Conservation (phyloP, 37 sponge, comb jelly and placozoan genomes). For the Halisarca cf. caerulea region DNA sequence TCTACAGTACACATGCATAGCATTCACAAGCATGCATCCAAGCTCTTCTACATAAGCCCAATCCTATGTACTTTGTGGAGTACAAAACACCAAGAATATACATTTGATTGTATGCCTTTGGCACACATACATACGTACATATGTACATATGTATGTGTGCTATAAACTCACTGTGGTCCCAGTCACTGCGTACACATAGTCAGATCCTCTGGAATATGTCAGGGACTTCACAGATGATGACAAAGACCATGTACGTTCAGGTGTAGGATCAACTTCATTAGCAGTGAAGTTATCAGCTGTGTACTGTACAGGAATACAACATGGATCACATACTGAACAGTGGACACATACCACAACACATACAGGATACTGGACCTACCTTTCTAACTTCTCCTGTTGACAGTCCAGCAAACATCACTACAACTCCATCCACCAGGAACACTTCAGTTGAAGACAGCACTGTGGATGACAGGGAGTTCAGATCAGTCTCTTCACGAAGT, state of each 20-base stretch:
- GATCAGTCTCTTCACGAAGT: too few species aligned
- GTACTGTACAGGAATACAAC: not conserved
- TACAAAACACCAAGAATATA: too few species aligned
- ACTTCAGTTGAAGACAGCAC: not conserved
- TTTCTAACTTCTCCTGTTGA: constrained; percentile 3
- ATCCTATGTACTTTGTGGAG: too few species aligned
- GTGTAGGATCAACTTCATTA: not conserved
- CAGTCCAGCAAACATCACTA: constrained; percentile 8
- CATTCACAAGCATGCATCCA: too few species aligned
- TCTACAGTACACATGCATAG: too few species aligned
- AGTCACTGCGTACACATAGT: constrained; percentile 47
- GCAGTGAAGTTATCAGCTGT: not conserved
- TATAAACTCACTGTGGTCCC: constrained; percentile 22
- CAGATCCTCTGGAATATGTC: constrained; percentile 42
- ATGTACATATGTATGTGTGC: too few species aligned
- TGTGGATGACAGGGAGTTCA: constrained; percentile 3
- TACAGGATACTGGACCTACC: not conserved
- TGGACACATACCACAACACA: not conserved
- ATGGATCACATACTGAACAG: not conserved
- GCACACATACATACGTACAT: too few species aligned
- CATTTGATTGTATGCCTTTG: too few species aligned
- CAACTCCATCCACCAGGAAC: constrained; percentile 20
- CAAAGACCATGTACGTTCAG: constrained; percentile 30
- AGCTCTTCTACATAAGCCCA: too few species aligned
- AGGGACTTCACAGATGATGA: constrained; percentile 36